Conservation (phyloP, 2,888 invertebrate species). For the Lasioglossum morio region DNA sequence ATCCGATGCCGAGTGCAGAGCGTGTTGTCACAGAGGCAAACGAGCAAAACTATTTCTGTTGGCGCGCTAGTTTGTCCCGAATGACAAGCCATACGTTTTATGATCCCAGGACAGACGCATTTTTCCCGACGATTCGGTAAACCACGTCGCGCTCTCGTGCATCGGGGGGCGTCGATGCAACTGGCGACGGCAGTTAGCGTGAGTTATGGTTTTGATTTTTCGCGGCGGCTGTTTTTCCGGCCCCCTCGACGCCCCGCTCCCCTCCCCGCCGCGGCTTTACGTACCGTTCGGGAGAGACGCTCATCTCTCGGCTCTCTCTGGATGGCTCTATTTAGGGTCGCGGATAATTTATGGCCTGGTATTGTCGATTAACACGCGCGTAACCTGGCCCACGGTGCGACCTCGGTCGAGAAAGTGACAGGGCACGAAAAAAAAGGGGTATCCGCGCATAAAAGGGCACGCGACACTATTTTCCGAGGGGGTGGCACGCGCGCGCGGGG, state of each 20-base stretch:
- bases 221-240: constrained; percentile 65
- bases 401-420: constrained; percentile 46
- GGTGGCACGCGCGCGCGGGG: constrained; percentile 67
- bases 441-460: constrained; percentile 80
- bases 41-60: neutral
- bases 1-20: neutral
- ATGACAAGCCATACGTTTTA: constrained; percentile 40
- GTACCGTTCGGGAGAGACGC: constrained; percentile 30
- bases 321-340: constrained; percentile 83
- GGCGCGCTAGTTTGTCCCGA: constrained; percentile 1
- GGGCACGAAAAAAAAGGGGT: constrained; percentile 78
- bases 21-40: neutral
- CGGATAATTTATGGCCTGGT: constrained; percentile 83
- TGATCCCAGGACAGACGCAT: constrained; percentile 21
- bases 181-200: constrained; percentile 76
- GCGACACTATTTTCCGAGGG: constrained; percentile 77
- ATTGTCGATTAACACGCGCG: constrained; percentile 84
- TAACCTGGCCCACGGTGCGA: constrained; percentile 75
- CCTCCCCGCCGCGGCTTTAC: constrained; percentile 18
- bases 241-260: constrained; percentile 8
- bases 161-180: constrained; percentile 73
- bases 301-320: constrained; percentile 42
- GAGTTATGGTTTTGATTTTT: constrained; percentile 81
- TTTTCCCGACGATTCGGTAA: constrained; percentile 62
- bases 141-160: constrained; percentile 52